Percentiles rank a stretch among this genome's conserved stretches.
Evolutionary conservation across 2,888 invertebrate species (phyloP).

Genomic region (Zeuzera pyrina): DNA sequence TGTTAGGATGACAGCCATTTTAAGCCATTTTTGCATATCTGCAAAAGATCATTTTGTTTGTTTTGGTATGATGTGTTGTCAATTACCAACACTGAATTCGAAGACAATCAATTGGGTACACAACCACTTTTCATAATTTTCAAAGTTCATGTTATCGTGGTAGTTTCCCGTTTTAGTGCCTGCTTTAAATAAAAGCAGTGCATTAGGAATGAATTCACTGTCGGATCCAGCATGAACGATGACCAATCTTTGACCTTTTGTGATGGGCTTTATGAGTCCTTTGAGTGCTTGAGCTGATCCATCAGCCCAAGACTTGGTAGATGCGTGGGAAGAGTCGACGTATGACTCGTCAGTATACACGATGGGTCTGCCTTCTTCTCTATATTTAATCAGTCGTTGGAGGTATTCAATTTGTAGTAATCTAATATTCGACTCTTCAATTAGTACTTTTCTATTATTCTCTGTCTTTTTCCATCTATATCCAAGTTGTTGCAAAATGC

Average conservation of each 20-base stretch:
- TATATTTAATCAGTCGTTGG: conserved; percentile 8
- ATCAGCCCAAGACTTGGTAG: conserved; percentile 8
- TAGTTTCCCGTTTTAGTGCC: conserved; percentile 16
- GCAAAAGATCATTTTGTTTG: too few species aligned
- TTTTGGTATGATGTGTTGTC: too few species aligned
- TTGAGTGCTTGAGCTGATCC: conserved; percentile 5
- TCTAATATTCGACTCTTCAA: conserved; percentile 8
- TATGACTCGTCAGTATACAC: conserved; percentile 14
- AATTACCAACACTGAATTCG: conserved; percentile 6
- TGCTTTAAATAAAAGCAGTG: conserved; percentile 11
- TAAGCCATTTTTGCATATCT: too few species aligned
- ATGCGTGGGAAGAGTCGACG: conserved; percentile 9
- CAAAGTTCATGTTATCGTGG: conserved; percentile 18
- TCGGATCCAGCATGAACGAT: conserved; percentile 18
- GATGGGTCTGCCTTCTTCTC: conserved; percentile 11
- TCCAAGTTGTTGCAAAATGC: conserved; percentile 3
- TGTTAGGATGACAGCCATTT: too few species aligned
- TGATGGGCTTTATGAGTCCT: conserved; percentile 7
- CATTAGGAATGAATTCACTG: conserved; percentile 14
- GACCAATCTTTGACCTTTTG: conserved; percentile 13
- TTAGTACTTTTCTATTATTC: conserved; percentile 8
- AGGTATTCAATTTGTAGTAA: conserved; percentile 10
- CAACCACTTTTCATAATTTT: conserved; percentile 20
- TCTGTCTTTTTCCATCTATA: conserved; percentile 8
- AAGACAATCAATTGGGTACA: conserved; percentile 17